Base-by-base conservation (phyloP, 2,113 vertebrate species). In the Crocuta crocuta region DNA sequence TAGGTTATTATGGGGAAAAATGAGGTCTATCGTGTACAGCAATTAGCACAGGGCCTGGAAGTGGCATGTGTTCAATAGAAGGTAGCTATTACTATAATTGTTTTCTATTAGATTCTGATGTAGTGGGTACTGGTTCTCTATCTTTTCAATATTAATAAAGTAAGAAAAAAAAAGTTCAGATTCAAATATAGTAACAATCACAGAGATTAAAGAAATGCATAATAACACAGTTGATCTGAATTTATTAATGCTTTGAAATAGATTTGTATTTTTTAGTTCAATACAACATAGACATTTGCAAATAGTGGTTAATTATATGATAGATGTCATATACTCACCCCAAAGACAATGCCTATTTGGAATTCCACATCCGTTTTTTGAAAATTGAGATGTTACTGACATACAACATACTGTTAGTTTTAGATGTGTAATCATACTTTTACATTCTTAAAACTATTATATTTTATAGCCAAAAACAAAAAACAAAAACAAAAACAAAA, bases 121-220 rank as follows among this genome's bases (percentile, higher is more conserved):
- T 66, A 50, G 35, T 31, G 93, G 19, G 21, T 89, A 50, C 39
- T 31, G 11, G 55, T 93, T 86, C 43, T 33, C 45, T 68, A 28
- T 35, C 10, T 94, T 93, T 87, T 73, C 13, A 81, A 71, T 91
- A 95, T 88, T 90, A 90, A 63, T 48, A 85, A 89, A 95, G 28
- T 31, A 43, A 89, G 50, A 53, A 87, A 79, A 53, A 53, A 84
- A 81, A 16, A 70, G 13, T 58, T 70, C 55, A 68, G n/a, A 39
- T 19, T 63, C 35, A 71, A 84, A 91, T 88, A 4, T 45, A 43
- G 68, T n/a, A 43, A 58, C 76, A 1, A 83, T 55, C 93, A 93
- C 66, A 50, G 31, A 45, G 66, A 70, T 58, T 89, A 76, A 80
- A 55, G 8, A 91, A 68, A 76, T 82, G 61, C 28, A 33, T 55